These are phyloP conservation scores for Allophyes oxyacanthae DNA, from an alignment of 2,888 invertebrate genomes.

Conservation along the genomic window DNA sequence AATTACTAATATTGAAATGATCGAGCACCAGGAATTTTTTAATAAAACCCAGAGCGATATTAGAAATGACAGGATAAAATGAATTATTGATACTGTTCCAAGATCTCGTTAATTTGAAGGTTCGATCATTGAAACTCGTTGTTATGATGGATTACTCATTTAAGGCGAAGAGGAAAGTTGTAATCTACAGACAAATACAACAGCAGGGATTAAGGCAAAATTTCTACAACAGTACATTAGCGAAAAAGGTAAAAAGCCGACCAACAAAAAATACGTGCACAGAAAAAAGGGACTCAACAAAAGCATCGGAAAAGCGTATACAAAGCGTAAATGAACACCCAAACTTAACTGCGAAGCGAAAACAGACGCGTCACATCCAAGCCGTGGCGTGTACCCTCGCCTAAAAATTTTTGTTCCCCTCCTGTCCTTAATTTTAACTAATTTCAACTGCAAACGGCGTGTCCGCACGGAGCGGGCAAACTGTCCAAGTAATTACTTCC, in stretches of 20 bases:
- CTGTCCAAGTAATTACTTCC: constrained; percentile 71
- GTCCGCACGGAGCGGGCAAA: constrained; percentile 56
- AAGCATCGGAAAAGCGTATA: constrained; percentile 35
- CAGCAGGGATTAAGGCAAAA: neutral
- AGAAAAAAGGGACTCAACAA: constrained; percentile 16
- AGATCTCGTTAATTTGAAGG: constrained; percentile 3
- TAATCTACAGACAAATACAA: too few species aligned
- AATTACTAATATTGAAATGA: constrained; percentile 29
- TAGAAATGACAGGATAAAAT: constrained; percentile 17
- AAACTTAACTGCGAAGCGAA: constrained; percentile 49
- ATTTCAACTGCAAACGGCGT: constrained; percentile 60
- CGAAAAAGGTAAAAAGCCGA: neutral
- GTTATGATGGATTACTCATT: constrained; percentile 1
- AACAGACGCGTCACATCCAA: constrained; percentile 44
- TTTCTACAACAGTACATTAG: neutral
- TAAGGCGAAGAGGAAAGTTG: neutral
- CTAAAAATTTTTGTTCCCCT: constrained; percentile 53
- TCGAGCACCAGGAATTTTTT: constrained; percentile 8
- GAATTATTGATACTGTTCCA: constrained; percentile 9
- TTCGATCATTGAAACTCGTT: constrained; percentile 7
- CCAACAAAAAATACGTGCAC: neutral
- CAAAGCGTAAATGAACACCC: constrained; percentile 51
- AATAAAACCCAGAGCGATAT: constrained; percentile 8
- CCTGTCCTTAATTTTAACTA: constrained; percentile 63
- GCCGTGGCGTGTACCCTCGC: constrained; percentile 43